Conservation (phyloP, 2,113 vertebrate genomes). For the Zonotrichia leucophrys region DNA sequence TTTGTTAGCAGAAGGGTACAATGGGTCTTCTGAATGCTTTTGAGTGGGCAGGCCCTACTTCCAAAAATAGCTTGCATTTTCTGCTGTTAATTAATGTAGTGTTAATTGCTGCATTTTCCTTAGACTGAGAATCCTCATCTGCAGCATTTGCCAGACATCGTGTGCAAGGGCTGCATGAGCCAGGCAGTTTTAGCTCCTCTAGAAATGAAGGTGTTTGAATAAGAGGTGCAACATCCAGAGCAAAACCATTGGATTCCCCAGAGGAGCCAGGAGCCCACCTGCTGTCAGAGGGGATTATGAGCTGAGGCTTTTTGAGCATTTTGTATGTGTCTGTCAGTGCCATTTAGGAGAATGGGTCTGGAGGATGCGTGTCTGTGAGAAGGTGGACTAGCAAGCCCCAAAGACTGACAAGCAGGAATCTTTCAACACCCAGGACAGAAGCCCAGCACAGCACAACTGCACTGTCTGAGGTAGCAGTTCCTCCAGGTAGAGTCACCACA, state of each 20-base stretch:
- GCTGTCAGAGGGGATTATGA: background rate
- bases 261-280: background rate
- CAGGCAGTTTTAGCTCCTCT: background rate
- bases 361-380: background rate
- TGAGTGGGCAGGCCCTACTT: background rate
- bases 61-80: slow-evolving; percentile 21
- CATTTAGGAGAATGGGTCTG: background rate
- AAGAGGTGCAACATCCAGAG: background rate
- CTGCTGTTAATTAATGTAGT: slow-evolving; percentile 29
- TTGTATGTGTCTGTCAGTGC: background rate
- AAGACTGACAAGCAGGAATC: background rate
- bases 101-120: slow-evolving; percentile 33
- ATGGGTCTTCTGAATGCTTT: background rate
- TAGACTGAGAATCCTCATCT: slow-evolving; percentile 15
- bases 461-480: background rate
- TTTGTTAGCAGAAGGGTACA: background rate
- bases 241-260: background rate
- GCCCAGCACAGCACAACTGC: background rate
- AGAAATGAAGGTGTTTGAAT: background rate
- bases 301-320: background rate
- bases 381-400: background rate
- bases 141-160: background rate
- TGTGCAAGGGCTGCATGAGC: background rate
- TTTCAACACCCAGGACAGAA: background rate
- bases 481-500: rapidly evolving